phyloP scores from a whole-genome alignment of 2,888 invertebrate species.

The Tinea trinotella region DNA sequence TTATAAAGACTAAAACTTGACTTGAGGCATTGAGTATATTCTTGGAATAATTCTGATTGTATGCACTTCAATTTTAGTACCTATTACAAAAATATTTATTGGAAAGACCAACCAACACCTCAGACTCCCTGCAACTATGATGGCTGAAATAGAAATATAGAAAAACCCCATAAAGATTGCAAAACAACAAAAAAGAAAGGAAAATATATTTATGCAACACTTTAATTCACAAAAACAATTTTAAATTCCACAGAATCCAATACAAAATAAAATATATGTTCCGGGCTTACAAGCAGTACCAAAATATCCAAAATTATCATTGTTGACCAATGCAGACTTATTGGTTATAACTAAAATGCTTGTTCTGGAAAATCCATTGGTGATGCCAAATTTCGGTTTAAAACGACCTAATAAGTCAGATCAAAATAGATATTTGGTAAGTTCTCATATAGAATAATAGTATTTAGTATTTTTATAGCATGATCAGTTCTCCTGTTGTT shows the following conservation, averaged over 20 bases:
- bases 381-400: not conserved
- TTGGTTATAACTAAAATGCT: constrained; percentile 42
- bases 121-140: too few relatives aligned
- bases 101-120: too few relatives aligned
- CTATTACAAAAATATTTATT: too few relatives aligned
- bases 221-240: not conserved
- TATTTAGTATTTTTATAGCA: too few relatives aligned
- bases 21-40: too few relatives aligned
- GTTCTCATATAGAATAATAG: too few relatives aligned
- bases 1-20: not conserved
- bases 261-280: constrained; percentile 26
- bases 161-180: too few relatives aligned
- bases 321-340: constrained; percentile 38
- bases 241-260: not conserved
- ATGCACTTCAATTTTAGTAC: too few relatives aligned
- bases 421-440: constrained; percentile 40
- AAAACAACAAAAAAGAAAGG: too few relatives aligned
- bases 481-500: too few relatives aligned
- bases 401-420: constrained; percentile 37
- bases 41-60: too few relatives aligned
- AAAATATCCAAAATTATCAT: constrained; percentile 40
- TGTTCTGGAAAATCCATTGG: constrained; percentile 31
- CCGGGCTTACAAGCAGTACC: constrained; percentile 35
- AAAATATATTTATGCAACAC: not conserved
- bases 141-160: too few relatives aligned